A percentile compares a stretch with the other conserved stretches of the same genome.
phyloP scores from a whole-genome alignment of 2,888 invertebrate genomes.

The Perizoma affinitatum region DNA sequence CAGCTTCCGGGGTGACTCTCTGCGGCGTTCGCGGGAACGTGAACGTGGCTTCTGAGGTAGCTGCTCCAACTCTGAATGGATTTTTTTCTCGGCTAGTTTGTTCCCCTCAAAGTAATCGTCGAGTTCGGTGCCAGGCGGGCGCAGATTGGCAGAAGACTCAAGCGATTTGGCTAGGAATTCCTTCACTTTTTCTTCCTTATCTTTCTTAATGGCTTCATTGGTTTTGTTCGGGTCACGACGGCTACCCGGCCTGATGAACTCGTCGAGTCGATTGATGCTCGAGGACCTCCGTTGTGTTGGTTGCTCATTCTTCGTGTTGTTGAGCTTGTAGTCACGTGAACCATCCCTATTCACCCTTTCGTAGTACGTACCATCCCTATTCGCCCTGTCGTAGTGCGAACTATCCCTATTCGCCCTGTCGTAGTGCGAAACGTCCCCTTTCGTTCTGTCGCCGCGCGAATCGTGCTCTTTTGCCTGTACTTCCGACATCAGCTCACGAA shows the following conservation, averaged over 20 bases:
- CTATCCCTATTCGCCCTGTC: conserved; percentile 6
- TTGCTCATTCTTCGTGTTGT: conserved; percentile 6
- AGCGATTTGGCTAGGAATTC: conserved; percentile 71
- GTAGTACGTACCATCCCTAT: neutral
- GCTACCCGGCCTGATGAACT: conserved; percentile 72
- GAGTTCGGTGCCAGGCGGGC: conserved; percentile 76
- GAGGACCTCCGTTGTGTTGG: conserved; percentile 36
- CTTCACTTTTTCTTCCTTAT: conserved; percentile 76
- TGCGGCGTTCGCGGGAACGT: conserved; percentile 28
- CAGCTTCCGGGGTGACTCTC: conserved; percentile 27
- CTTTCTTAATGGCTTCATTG: conserved; percentile 71
- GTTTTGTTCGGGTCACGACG: conserved; percentile 75
- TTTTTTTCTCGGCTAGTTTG: conserved; percentile 42
- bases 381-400: neutral
- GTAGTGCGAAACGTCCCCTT: conserved; percentile 21
- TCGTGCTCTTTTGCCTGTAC: conserved; percentile 6
- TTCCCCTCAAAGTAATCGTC: conserved; percentile 66
- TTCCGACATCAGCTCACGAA: conserved; percentile 59
- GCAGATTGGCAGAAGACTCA: conserved; percentile 65
- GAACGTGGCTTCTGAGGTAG: conserved; percentile 17
- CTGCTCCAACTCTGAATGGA: conserved; percentile 2
- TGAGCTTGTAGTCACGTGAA: conserved; percentile 15
- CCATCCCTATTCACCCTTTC: conserved; percentile 4
- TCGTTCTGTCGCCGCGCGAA: conserved; percentile 23
- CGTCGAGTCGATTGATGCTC: conserved; percentile 51